Conservation (phyloP, 2,113 vertebrate species). For the Desmodus rotundus region DNA sequence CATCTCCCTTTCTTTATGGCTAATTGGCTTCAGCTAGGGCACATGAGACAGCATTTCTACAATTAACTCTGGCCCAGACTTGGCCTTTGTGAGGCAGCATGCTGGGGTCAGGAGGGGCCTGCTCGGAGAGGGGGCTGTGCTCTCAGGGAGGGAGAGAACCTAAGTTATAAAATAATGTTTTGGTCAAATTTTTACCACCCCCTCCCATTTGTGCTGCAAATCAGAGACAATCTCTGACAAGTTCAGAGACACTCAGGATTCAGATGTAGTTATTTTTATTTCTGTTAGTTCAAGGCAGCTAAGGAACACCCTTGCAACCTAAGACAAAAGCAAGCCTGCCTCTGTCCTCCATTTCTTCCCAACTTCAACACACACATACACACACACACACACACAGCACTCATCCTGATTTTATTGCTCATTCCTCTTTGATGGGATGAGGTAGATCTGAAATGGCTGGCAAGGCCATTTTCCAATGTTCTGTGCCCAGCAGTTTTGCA, state of each 20-base stretch:
- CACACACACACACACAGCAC: background rate
- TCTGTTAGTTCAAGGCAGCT: background rate
- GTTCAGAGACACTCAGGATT: background rate
- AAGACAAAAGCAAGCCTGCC: background rate
- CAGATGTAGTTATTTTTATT: background rate
- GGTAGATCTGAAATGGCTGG: background rate
- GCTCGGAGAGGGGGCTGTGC: background rate
- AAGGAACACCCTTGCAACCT: background rate
- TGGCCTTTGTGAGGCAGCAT: background rate
- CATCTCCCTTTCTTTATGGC: background rate
- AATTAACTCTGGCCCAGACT: background rate
- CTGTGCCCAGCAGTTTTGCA: background rate
- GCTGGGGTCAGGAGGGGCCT: rapidly evolving
- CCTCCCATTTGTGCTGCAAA: background rate
- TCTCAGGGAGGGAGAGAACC: background rate
- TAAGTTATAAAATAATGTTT: background rate
- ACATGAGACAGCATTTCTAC: background rate
- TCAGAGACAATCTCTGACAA: background rate
- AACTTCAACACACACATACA: background rate
- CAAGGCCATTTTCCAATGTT: background rate
- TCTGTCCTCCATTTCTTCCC: background rate
- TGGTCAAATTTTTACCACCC: background rate
- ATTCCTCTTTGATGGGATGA: background rate
- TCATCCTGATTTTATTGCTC: background rate
- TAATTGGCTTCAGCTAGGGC: conserved; percentile 13